Evolutionary conservation across 2,888 invertebrate genomes (phyloP).

Genomic region (Altica lythri): DNA sequence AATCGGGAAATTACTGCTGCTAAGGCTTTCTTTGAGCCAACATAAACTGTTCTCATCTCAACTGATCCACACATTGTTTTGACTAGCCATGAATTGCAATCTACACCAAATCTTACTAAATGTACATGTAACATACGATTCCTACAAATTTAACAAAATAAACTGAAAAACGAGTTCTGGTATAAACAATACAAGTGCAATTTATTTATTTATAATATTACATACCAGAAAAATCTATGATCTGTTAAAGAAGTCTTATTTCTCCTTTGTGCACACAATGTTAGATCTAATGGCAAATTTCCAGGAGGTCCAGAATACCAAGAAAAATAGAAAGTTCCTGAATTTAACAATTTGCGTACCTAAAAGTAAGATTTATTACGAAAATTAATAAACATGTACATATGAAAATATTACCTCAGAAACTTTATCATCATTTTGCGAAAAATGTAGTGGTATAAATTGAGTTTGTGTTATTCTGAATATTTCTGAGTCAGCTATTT

Average conservation of each 20-base stretch:
- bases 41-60: constrained; percentile 97
- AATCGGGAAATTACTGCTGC: constrained; percentile 95
- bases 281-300: constrained; percentile 76
- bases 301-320: constrained; percentile 62
- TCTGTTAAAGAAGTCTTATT: constrained; percentile 82
- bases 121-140: constrained; percentile 95
- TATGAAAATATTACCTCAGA: constrained; percentile 60
- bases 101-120: constrained; percentile 87
- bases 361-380: too few species aligned
- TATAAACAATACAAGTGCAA: background rate
- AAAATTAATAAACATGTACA: too few species aligned
- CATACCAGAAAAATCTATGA: constrained; percentile 94
- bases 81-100: constrained; percentile 88
- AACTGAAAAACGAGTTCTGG: too few species aligned
- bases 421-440: constrained; percentile 65
- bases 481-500: constrained; percentile 92
- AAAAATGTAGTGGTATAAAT: constrained; percentile 84
- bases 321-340: constrained; percentile 98
- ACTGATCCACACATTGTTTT: constrained; percentile 97
- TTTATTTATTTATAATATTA: constrained; percentile 1
- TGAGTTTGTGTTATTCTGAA: constrained; percentile 93
- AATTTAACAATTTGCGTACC: constrained; percentile 86
- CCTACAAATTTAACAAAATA: constrained; percentile 65
- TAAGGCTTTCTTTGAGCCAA: constrained; percentile 90
- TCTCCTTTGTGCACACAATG: constrained; percentile 90